phyloP scores from a whole-genome alignment of 2,888 invertebrate genomes.

The Phania funesta region DNA sequence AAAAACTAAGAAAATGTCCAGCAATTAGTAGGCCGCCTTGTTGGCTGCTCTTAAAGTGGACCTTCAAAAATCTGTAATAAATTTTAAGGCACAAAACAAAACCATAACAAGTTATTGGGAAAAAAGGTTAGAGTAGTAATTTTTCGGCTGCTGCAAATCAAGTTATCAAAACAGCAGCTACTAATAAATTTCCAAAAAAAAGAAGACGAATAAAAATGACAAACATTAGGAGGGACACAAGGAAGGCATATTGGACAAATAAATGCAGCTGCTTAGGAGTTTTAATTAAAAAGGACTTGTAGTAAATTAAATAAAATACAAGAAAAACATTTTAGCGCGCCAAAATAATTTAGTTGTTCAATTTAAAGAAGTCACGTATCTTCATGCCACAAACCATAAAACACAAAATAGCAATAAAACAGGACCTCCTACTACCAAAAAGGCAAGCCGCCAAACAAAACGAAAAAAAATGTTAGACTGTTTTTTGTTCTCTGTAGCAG shows the following conservation, averaged over 20 bases:
- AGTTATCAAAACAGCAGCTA: constrained; percentile 52
- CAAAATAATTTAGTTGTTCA: constrained; percentile 50
- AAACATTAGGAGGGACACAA: constrained; percentile 21
- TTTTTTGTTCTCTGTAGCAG: background rate
- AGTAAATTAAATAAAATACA: background rate
- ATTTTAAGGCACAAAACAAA: constrained; percentile 47
- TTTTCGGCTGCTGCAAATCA: constrained; percentile 37
- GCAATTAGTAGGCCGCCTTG: constrained; percentile 47
- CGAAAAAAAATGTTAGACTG: background rate
- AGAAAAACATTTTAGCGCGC: constrained; percentile 17
- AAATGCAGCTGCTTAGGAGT: constrained; percentile 47
- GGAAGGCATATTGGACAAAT: background rate
- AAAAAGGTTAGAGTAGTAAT: constrained; percentile 24
- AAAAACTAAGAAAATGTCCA: constrained; percentile 10
- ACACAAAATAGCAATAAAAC: constrained; percentile 39
- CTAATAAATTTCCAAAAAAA: constrained; percentile 40
- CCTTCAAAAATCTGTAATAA: constrained; percentile 27
- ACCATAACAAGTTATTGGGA: constrained; percentile 14
- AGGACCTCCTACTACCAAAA: constrained; percentile 53
- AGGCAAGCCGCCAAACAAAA: constrained; percentile 21
- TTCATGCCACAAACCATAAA: constrained; percentile 24
- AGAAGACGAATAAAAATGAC: constrained; percentile 27
- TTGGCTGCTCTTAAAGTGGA: background rate
- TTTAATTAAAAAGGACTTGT: constrained; percentile 8
- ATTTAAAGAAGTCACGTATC: background rate